Conservation (phyloP, 2,888 invertebrate species). For the Thecophora atra region DNA sequence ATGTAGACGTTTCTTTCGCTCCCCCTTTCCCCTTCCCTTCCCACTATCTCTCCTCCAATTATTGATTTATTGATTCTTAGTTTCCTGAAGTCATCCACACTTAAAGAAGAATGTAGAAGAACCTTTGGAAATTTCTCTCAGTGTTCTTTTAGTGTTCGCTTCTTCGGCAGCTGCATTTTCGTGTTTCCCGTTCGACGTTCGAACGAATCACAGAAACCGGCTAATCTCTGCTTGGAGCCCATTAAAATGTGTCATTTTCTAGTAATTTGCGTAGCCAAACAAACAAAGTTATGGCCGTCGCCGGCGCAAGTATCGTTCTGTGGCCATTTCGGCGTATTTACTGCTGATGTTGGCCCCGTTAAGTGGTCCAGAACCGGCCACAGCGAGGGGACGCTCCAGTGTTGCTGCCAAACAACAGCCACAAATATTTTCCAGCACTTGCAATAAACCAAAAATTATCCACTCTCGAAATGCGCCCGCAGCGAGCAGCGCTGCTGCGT, state of each 20-base stretch:
- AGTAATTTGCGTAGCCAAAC: slow-evolving; percentile 19
- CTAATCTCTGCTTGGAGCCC: slow-evolving; percentile 27
- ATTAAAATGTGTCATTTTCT: slow-evolving; percentile 33
- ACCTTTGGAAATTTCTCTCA: no score
- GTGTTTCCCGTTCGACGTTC: not conserved
- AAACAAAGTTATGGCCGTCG: slow-evolving; percentile 21
- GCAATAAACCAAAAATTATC: slow-evolving; percentile 35
- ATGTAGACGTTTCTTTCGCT: no score
- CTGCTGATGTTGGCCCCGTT: not conserved
- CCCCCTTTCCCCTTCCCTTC: no score
- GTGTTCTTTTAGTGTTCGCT: no score
- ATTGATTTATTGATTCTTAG: no score
- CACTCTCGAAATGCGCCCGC: slow-evolving; percentile 31
- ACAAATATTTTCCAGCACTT: not conserved
- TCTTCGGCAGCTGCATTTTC: not conserved
- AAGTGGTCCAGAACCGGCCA: slow-evolving; percentile 5
- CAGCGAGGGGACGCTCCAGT: slow-evolving; percentile 1
- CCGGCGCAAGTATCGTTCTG: not conserved
- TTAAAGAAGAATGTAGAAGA: no score
- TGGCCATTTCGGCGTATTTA: no score
- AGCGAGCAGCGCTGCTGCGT: not conserved
- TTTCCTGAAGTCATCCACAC: no score
- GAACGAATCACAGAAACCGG: not conserved
- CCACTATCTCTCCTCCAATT: no score
- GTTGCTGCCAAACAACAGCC: slow-evolving; percentile 16